Conservation (phyloP, 1,140 invertebrate genomes). For the Conus ventricosus region DNA sequence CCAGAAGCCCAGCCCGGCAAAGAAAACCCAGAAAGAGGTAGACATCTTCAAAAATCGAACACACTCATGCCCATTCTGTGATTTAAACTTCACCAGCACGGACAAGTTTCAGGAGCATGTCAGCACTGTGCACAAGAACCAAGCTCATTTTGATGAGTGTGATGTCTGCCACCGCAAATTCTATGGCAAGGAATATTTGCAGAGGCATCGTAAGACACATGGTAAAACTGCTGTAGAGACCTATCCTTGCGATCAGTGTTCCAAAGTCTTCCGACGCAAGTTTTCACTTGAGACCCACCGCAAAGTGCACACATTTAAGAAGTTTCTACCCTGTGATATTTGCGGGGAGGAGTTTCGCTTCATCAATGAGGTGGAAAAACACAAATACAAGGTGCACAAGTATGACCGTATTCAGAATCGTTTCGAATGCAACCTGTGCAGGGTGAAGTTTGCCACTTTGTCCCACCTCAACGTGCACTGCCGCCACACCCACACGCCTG, state of each 20-base stretch:
- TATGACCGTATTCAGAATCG: slow-evolving; percentile 37
- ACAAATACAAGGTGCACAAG: slow-evolving; percentile 42
- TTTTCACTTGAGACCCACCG: slow-evolving; percentile 42
- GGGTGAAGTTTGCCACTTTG: slow-evolving; percentile 38
- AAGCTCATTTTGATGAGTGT: slow-evolving; percentile 37
- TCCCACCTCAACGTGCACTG: slow-evolving; percentile 45
- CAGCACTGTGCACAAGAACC: slow-evolving; percentile 29
- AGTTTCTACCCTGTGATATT: slow-evolving; percentile 46
- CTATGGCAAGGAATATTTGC: slow-evolving; percentile 42
- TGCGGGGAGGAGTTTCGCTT: slow-evolving; percentile 49
- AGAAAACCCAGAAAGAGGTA: neutral
- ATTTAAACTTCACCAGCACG: slow-evolving; percentile 32
- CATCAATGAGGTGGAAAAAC: slow-evolving; percentile 47
- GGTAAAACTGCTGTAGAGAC: neutral
- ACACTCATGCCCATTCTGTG: slow-evolving; percentile 40
- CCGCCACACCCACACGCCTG: slow-evolving; percentile 33
- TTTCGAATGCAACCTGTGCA: slow-evolving; percentile 44
- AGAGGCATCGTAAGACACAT: slow-evolving; percentile 28
- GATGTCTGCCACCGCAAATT: slow-evolving; percentile 27
- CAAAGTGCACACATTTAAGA: slow-evolving; percentile 47
- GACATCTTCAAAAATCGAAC: neutral
- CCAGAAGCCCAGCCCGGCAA: neutral
- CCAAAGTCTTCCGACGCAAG: slow-evolving; percentile 44
- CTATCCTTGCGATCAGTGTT: slow-evolving; percentile 45
- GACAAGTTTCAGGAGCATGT: slow-evolving; percentile 40